A percentile compares a stretch with the other conserved stretches of the same genome.
Evolutionary conservation across 2,113 vertebrate genomes (phyloP).

Genomic region (Ifrita kowaldi): DNA sequence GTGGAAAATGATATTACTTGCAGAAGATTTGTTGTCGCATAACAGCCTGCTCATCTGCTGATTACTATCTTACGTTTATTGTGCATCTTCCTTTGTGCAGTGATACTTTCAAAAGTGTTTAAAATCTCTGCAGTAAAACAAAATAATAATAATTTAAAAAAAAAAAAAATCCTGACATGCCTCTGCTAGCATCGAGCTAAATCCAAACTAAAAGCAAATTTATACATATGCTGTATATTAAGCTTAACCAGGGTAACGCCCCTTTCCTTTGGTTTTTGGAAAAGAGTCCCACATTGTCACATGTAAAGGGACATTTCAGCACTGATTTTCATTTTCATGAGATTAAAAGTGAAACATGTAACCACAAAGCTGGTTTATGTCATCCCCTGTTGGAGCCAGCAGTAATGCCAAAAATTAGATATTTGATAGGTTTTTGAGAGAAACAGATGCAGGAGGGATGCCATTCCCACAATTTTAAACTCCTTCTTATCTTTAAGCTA

Average conservation of each 20-base stretch:
- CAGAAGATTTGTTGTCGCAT: slow-evolving; percentile 51
- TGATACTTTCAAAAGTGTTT: slow-evolving; percentile 25
- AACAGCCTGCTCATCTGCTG: slow-evolving; percentile 17
- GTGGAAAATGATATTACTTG: slow-evolving; percentile 60
- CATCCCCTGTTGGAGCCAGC: slow-evolving; percentile 81
- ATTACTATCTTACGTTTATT: not conserved
- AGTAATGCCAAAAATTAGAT: slow-evolving; percentile 87
- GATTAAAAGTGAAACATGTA: slow-evolving; percentile 86
- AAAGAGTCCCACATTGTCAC: slow-evolving; percentile 75
- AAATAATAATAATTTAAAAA: not conserved
- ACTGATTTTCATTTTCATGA: slow-evolving; percentile 82
- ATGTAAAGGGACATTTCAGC: slow-evolving; percentile 78
- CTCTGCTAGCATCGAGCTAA: slow-evolving; percentile 24
- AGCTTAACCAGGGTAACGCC: slow-evolving; percentile 67
- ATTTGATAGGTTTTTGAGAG: slow-evolving; percentile 89
- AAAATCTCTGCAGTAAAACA: not conserved
- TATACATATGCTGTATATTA: slow-evolving; percentile 74
- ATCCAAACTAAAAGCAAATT: slow-evolving; percentile 56
- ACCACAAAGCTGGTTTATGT: slow-evolving; percentile 91
- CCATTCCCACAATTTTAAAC: slow-evolving; percentile 87
- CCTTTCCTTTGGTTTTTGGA: slow-evolving; percentile 72
- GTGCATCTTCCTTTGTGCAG: slow-evolving; percentile 5
- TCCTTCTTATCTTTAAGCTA: slow-evolving; percentile 87
- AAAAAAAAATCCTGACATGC: slow-evolving; percentile 9
- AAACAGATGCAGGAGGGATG: slow-evolving; percentile 85